Percentiles rank a stretch among this genome's conserved stretches.
These are phyloP conservation scores for Formicarius rufipectus DNA, from an alignment of 2,113 vertebrate genomes.

Conservation along the genomic window DNA sequence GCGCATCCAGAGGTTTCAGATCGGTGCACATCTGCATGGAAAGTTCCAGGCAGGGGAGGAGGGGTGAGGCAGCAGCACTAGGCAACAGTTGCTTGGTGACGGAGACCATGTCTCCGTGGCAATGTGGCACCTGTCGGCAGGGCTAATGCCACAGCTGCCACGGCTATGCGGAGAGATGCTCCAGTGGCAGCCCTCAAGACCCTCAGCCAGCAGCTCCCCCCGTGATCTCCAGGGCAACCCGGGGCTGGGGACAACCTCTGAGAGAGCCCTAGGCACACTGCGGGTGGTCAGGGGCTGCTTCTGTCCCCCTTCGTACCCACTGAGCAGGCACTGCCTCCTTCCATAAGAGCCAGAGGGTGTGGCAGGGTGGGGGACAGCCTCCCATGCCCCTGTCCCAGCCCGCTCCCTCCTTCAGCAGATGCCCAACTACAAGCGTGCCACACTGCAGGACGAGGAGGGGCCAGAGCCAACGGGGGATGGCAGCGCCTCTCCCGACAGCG, in stretches of 20 bases:
- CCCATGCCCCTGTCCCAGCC: not conserved
- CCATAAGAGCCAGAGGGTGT: not conserved
- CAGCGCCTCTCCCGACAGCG: conserved; percentile 80
- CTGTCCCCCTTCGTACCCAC: fast-evolving
- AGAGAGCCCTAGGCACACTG: not conserved
- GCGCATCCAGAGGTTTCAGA: not conserved
- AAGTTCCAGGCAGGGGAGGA: conserved; percentile 31
- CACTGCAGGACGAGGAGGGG: conserved; percentile 89
- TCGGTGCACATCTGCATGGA: conserved; percentile 26
- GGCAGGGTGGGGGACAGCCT: not conserved
- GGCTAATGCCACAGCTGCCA: conserved; percentile 22
- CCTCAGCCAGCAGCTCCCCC: not conserved
- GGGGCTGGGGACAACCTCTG: not conserved
- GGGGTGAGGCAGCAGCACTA: conserved; percentile 13
- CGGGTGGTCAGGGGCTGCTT: not conserved
- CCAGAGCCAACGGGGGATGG: conserved; percentile 78
- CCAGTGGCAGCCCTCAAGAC: fast-evolving
- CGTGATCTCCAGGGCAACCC: not conserved
- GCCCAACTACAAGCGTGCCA: conserved; percentile 92
- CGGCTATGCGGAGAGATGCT: not conserved
- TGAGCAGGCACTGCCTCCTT: not conserved
- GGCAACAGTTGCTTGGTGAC: conserved; percentile 52
- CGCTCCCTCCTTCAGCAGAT: conserved; percentile 76
- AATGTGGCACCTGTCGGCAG: conserved; percentile 47
- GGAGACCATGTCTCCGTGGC: not conserved